These are phyloP conservation scores for Apoderus coryli DNA, from an alignment of 2,888 invertebrate species.

Conservation along the genomic window DNA sequence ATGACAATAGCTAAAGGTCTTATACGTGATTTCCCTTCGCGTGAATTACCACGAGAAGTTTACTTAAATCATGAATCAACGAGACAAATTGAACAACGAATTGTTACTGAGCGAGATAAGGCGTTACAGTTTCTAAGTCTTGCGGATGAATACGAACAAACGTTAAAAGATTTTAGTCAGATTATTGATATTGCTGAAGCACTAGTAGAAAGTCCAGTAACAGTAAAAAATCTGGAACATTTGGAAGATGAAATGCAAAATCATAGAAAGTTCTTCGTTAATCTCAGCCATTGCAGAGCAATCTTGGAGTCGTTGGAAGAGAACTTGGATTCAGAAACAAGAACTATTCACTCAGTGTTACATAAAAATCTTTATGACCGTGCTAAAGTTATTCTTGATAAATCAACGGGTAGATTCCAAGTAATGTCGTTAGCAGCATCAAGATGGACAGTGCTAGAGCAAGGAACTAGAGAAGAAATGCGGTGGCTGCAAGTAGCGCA, in stretches of 20 bases:
- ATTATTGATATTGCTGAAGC: conserved; percentile 75
- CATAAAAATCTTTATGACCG: conserved; percentile 65
- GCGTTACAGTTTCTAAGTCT: conserved; percentile 59
- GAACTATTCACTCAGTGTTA: conserved; percentile 52
- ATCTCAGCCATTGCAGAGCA: conserved; percentile 72
- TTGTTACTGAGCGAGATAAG: conserved; percentile 59
- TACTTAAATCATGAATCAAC: conserved; percentile 51
- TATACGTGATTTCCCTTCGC: conserved; percentile 52
- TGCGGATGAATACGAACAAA: conserved; percentile 79
- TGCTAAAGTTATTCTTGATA: conserved; percentile 62
- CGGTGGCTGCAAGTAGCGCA: conserved; percentile 75
- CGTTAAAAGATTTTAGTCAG: conserved; percentile 71
- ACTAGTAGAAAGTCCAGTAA: conserved; percentile 61
- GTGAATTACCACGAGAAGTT: conserved; percentile 51
- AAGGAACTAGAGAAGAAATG: conserved; percentile 68
- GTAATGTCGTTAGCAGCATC: conserved; percentile 76
- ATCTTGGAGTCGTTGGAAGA: conserved; percentile 76
- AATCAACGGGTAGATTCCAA: conserved; percentile 67
- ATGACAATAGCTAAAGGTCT: conserved; percentile 47
- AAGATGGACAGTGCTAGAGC: conserved; percentile 66
- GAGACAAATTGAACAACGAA: conserved; percentile 52
- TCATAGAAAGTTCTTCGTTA: conserved; percentile 78
- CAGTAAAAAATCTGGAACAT: conserved; percentile 59
- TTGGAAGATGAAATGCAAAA: conserved; percentile 83
- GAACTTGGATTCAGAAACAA: conserved; percentile 67